A percentile compares a stretch with the other conserved stretches of the same genome.
Conservation (phyloP, 1,140 invertebrate species). For the Calliphora vicina region DNA sequence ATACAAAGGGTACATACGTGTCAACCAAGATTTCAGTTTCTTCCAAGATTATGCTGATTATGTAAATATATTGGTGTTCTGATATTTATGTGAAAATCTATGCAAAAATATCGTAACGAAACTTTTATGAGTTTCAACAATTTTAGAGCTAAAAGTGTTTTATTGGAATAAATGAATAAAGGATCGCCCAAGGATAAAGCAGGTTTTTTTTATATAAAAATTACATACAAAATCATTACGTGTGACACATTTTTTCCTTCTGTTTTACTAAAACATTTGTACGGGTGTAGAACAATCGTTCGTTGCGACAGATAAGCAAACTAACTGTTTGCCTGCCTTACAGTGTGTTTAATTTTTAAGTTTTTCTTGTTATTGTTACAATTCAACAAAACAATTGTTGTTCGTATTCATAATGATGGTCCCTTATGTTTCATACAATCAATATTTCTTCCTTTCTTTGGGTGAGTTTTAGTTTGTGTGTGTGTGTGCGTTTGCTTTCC, state of each 20-base stretch:
- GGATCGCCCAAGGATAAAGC: background rate
- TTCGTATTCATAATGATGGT: background rate
- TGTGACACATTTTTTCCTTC: background rate
- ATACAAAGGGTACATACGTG: no score
- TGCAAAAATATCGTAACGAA: background rate
- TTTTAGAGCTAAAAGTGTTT: background rate
- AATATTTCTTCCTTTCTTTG: background rate
- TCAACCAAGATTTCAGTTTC: no score
- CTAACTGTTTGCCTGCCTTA: background rate
- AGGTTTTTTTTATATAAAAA: background rate
- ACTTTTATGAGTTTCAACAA: background rate
- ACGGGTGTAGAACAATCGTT: background rate
- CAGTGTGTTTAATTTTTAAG: slow-evolving; percentile 11
- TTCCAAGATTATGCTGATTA: no score
- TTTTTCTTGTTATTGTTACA: background rate
- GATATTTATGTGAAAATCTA: background rate
- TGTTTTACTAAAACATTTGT: background rate
- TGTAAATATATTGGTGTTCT: no score
- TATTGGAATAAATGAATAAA: no score
- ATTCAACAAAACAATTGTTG: background rate
- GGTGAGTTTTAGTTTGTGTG: background rate
- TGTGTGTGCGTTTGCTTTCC: background rate
- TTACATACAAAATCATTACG: background rate
- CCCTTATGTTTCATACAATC: slow-evolving; percentile 1
- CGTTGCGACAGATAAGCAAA: background rate